Base-by-base conservation (phyloP, 2,888 invertebrate genomes). In the Phaedon cochleariae region DNA sequence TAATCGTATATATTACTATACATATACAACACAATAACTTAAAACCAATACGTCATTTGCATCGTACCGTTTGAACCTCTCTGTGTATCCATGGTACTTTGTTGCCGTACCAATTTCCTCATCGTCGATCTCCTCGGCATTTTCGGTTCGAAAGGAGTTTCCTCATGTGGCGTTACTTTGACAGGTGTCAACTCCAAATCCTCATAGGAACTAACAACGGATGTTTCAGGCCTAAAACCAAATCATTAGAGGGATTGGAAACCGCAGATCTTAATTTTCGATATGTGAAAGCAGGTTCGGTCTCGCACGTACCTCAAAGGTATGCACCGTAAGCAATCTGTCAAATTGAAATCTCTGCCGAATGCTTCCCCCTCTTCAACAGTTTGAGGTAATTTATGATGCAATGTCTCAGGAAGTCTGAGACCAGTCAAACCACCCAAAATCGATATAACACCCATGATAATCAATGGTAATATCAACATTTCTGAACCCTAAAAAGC, bases 1-100 rank as follows among this genome's bases (percentile, higher is more conserved):
- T n/a, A n/a, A n/a, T n/a, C n/a, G n/a, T n/a, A n/a, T n/a, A n/a
- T 26, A 3, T 26, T 26, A 7, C 3, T 26, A 5, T 26, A 26
- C 7, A 7, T 2, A 9, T 48, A 48, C 21, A 41, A 41, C 6
- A n/a, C n/a, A 15, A 15, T 41, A n/a, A n/a, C n/a, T 83, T 86
- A 94, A 84, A 94, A 94, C 95, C 95, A 95, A 82, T 94, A 94
- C 0, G 94, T 93, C 87, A 95, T 90, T 81, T 90, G 93, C 82
- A 95, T 91, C 57, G 90, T 90, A 12, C 95, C 95, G 77, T 93
- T 91, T 1, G 88, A 86, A 74, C 92, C 90, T 65, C 90, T 87
- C 69, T 94, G 94, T 0, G 94, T 94, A 76, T 95, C 94, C 87
- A 95, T 88, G 10, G 90, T 86, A 82, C 94, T 94, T 59, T 90